These are phyloP conservation scores for Drosophila kanekoi DNA, from an alignment of 2,888 invertebrate genomes.

Conservation along the genomic window DNA sequence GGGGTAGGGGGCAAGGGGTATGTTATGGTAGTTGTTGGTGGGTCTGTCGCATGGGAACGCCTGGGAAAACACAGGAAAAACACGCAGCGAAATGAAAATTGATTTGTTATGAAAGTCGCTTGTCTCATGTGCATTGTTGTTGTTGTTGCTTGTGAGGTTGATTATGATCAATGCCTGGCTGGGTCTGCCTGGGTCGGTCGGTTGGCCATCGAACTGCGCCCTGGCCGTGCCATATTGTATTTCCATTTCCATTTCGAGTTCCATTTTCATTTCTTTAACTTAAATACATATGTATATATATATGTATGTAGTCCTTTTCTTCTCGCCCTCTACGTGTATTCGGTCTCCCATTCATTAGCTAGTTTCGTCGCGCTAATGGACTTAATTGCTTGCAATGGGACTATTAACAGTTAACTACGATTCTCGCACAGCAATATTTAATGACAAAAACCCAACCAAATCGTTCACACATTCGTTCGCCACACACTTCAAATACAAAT, in stretches of 20 bases:
- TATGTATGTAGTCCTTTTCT: not conserved
- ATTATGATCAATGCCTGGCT: slow-evolving; percentile 56
- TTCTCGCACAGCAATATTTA: slow-evolving; percentile 29
- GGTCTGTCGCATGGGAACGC: slow-evolving; percentile 35
- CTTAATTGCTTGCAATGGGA: slow-evolving; percentile 73
- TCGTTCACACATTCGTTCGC: slow-evolving; percentile 59
- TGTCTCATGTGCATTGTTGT: slow-evolving; percentile 19
- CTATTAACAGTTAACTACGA: slow-evolving; percentile 64
- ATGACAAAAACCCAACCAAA: slow-evolving; percentile 44
- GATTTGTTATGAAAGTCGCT: slow-evolving; percentile 64
- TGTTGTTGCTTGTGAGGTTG: slow-evolving; percentile 33
- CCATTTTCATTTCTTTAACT: not conserved
- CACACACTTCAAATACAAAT: slow-evolving; percentile 56
- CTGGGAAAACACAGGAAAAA: slow-evolving; percentile 39
- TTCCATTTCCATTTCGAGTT: slow-evolving; percentile 3
- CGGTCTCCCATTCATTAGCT: slow-evolving; percentile 3
- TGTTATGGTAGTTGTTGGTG: not conserved
- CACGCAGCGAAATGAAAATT: slow-evolving; percentile 62
- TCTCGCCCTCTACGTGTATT: not conserved
- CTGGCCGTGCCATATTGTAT: not conserved
- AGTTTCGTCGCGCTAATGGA: slow-evolving; percentile 55
- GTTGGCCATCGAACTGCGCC: not conserved
- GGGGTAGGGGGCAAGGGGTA: not conserved
- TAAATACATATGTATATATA: slow-evolving; percentile 7
- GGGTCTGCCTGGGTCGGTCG: too few species aligned